phyloP scores from a whole-genome alignment of 2,888 invertebrate species.

The Ptycholaimellus sp. region DNA sequence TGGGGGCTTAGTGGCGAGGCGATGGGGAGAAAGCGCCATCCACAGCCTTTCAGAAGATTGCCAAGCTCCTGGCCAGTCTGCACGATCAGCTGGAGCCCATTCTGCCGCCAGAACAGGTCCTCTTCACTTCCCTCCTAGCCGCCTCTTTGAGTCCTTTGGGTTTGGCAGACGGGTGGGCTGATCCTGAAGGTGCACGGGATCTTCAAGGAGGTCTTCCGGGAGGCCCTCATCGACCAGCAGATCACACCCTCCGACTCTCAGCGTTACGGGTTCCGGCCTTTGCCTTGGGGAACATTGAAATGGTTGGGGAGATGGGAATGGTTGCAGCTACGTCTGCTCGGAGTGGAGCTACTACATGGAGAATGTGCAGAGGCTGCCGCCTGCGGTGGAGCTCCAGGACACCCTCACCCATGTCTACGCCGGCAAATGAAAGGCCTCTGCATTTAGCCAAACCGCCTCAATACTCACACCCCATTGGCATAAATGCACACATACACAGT shows the following conservation, averaged over 20 bases:
- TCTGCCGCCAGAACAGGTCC: slow-evolving; percentile 15
- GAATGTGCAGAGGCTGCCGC: slow-evolving; percentile 3
- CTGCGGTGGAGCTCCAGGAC: slow-evolving; percentile 4
- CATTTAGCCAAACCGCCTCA: no score
- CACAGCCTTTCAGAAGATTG: slow-evolving; percentile 34
- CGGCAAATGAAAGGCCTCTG: no score
- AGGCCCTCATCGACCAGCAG: slow-evolving; percentile 13
- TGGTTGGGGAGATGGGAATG: not conserved
- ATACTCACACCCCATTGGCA: no score
- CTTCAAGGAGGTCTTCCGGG: slow-evolving; percentile 15
- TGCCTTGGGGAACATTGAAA: not conserved
- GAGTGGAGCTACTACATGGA: slow-evolving; percentile 8
- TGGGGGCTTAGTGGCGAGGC: no score
- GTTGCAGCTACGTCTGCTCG: slow-evolving; percentile 4
- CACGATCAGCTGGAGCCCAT: slow-evolving; percentile 19
- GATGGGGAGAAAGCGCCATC: no score
- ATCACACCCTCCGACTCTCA: slow-evolving; percentile 19
- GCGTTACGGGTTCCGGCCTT: slow-evolving; percentile 14
- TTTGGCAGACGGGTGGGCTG: no score
- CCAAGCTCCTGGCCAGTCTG: slow-evolving; percentile 40
- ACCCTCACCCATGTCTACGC: slow-evolving; percentile 6
- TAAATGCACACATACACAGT: no score
- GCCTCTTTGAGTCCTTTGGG: no score
- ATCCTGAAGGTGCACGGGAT: slow-evolving; percentile 17
- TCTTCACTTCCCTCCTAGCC: no score